Evolutionary conservation across 1,140 invertebrate genomes (phyloP).

Genomic region (Neotoxoptera formosana): DNA sequence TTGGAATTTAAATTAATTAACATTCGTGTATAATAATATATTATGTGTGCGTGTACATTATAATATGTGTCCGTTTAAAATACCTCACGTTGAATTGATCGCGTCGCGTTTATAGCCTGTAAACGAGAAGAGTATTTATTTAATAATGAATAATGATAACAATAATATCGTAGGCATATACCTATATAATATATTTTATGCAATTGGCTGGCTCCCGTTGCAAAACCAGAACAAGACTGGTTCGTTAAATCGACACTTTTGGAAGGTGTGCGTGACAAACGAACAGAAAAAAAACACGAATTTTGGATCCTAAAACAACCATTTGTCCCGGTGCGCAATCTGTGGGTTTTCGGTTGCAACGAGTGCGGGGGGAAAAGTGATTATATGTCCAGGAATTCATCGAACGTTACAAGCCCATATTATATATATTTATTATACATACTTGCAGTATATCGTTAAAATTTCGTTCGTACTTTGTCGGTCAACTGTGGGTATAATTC

Average conservation of each 20-base stretch:
- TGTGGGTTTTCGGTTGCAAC: neutral
- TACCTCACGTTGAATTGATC: constrained; percentile 9
- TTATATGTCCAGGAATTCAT: constrained; percentile 18
- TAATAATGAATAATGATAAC: neutral
- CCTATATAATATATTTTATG: neutral
- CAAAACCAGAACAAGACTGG: neutral
- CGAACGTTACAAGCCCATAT: neutral
- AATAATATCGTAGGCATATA: neutral
- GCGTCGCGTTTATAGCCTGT: neutral
- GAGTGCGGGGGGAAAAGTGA: neutral
- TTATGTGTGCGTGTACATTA: neutral
- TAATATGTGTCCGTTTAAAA: neutral
- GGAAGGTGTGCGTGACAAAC: constrained; percentile 34
- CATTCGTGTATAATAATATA: neutral
- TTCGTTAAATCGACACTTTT: constrained; percentile 40
- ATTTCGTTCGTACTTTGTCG: constrained; percentile 23
- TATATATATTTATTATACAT: neutral
- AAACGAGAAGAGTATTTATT: neutral
- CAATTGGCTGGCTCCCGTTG: neutral
- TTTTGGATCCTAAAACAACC: neutral
- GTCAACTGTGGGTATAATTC: neutral
- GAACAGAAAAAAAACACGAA: neutral
- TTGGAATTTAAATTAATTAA: constrained; percentile 48
- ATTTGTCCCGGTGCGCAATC: neutral
- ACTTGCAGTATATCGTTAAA: neutral